Evolutionary conservation across 1,140 invertebrate genomes (phyloP).

Genomic region (Tetranychus cinnabarinus): DNA sequence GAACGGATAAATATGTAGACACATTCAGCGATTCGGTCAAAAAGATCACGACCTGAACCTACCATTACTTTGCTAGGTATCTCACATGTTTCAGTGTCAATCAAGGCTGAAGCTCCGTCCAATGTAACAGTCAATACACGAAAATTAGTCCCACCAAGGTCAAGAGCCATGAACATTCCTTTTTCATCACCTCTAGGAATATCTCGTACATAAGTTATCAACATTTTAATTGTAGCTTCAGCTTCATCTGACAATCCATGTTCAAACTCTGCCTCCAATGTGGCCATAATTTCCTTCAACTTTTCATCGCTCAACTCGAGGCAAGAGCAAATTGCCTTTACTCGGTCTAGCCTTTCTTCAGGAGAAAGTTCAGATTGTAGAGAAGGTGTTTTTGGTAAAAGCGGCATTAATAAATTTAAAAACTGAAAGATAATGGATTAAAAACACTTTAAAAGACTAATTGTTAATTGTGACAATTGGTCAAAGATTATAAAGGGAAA

Average conservation of each 20-base stretch:
- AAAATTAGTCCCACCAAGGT: slow-evolving; percentile 96
- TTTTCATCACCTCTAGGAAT: slow-evolving; percentile 81
- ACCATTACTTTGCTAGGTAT: slow-evolving; percentile 82
- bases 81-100: slow-evolving; percentile 82
- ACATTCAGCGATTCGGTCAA: slow-evolving; percentile 96
- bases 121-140: slow-evolving; percentile 76
- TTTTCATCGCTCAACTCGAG: background rate
- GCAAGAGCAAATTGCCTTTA: background rate
- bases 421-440: too few species aligned
- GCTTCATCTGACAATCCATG: background rate
- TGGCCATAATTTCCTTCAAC: background rate
- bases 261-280: background rate
- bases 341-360: background rate
- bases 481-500: too few species aligned
- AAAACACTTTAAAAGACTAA: too few species aligned
- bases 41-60: slow-evolving; percentile 56
- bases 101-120: slow-evolving; percentile 31
- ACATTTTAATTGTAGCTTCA: slow-evolving; percentile 49
- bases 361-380: background rate
- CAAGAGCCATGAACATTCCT: slow-evolving; percentile 86
- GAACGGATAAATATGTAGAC: slow-evolving; percentile 68
- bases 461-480: too few species aligned
- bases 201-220: slow-evolving; percentile 83
- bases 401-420: too few species aligned
- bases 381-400: too few species aligned